Percentiles rank a stretch among this genome's conserved stretches.
These are phyloP conservation scores for Melanostoma mellinum DNA, from an alignment of 2,888 invertebrate species.

Conservation along the genomic window DNA sequence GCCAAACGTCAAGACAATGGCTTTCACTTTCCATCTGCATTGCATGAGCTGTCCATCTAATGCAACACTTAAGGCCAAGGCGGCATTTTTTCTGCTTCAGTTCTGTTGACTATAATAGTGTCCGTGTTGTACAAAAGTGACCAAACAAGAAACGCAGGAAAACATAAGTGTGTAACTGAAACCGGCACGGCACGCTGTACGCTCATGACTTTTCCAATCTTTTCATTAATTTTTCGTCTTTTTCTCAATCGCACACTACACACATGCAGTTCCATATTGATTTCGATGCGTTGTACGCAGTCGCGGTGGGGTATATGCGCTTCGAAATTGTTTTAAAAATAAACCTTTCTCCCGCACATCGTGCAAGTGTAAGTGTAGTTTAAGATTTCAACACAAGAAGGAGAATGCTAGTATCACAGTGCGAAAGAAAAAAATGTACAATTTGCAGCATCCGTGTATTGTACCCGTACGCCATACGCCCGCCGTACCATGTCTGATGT, in stretches of 20 bases:
- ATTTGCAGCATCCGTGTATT: constrained; percentile 2
- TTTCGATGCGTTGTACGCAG: constrained; percentile 58
- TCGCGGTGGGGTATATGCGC: constrained; percentile 53
- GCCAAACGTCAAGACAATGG: constrained; percentile 48
- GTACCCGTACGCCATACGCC: background rate
- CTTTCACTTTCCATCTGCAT: constrained; percentile 66
- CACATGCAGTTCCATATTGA: constrained; percentile 46
- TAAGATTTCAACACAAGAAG: constrained; percentile 38
- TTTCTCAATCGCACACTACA: constrained; percentile 26
- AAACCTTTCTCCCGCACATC: constrained; percentile 58
- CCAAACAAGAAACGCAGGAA: constrained; percentile 56
- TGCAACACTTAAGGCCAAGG: constrained; percentile 64
- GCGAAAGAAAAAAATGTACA: too few species aligned
- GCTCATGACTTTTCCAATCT: constrained; percentile 36
- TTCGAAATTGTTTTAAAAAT: constrained; percentile 58
- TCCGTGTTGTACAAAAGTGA: constrained; percentile 22
- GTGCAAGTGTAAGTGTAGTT: constrained; percentile 16
- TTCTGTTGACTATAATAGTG: background rate
- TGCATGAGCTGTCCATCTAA: constrained; percentile 54
- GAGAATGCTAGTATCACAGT: constrained; percentile 1
- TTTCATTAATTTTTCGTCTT: constrained; percentile 1
- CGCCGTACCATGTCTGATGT: constrained; percentile 4
- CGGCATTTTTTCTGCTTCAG: constrained; percentile 35
- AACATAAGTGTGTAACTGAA: constrained; percentile 49
- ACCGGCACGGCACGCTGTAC: constrained; percentile 35